Evolutionary conservation across 1,140 invertebrate species (phyloP).

Genomic region (Achroia grisella): DNA sequence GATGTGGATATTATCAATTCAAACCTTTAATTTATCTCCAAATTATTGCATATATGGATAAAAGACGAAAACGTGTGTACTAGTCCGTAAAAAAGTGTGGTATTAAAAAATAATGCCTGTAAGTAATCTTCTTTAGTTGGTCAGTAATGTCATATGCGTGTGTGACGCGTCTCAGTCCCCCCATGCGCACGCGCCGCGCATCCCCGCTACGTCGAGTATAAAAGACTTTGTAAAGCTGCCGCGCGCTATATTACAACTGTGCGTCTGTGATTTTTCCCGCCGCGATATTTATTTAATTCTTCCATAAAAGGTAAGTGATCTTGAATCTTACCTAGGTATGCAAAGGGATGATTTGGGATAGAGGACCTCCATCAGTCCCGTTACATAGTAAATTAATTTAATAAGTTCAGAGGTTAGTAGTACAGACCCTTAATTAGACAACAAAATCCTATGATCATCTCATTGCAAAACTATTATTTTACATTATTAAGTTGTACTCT

Average conservation of each 20-base stretch:
- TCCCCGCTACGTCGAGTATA: slow-evolving; percentile 65
- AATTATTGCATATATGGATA: no score
- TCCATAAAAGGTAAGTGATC: slow-evolving; percentile 57
- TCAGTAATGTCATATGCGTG: slow-evolving; percentile 17
- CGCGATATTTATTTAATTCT: slow-evolving; percentile 46
- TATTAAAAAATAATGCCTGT: not conserved
- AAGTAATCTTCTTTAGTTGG: slow-evolving; percentile 10
- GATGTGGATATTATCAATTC: no score
- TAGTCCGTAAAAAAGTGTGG: not conserved
- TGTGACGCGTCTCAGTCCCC: slow-evolving; percentile 26
- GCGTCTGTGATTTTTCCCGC: slow-evolving; percentile 65
- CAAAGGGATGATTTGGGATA: slow-evolving; percentile 33
- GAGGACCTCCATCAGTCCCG: not conserved
- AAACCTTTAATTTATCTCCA: no score
- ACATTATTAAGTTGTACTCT: not conserved
- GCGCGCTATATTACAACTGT: slow-evolving; percentile 71
- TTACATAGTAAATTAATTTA: no score
- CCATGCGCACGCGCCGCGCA: slow-evolving; percentile 37
- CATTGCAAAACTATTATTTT: slow-evolving; percentile 1
- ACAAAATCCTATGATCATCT: slow-evolving; percentile 2
- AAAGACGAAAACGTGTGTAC: no score
- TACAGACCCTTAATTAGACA: no score
- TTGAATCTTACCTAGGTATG: slow-evolving; percentile 21
- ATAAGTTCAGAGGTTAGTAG: no score
- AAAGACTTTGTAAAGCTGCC: slow-evolving; percentile 58